Evolutionary conservation across 2,888 invertebrate species (phyloP), one percentile per base, ranked within the genome.

Genomic region (Nipponacmea schrenckii): DNA sequence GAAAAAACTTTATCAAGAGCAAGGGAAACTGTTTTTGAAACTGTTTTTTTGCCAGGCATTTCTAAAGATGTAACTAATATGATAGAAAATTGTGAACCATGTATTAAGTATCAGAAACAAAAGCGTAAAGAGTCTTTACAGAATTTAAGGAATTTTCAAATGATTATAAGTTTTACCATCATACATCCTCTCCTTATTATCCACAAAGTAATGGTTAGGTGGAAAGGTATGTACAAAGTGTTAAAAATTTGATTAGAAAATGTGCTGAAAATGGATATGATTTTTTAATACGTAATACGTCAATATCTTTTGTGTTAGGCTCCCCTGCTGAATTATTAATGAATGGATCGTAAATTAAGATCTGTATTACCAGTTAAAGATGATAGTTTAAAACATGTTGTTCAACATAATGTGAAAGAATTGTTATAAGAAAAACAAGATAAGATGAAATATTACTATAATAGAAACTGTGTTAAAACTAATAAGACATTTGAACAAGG

Each of bases 41-140:
- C n/a, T 48, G 14, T 17, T 14, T 48, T 48, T n/a, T 48, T n/a
- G n/a, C n/a, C 50, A 17, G 15, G 50, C 4, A 50, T 50, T 50
- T 50, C 50, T 50, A 50, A 50, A 50, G 50, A 50, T 50, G 50
- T 50, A 20, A 50, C 50, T 50, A 20, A 50, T 14, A 50, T 50
- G 50, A 50, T 50, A 20, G 50, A 50, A 50, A 50, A 50, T 20
- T 50, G 50, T 50, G n/a, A 8, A 20, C n/a, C 20, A 17, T 50
- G 50, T 50, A 50, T 50, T 50, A 50, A 50, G 20, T 48, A 50
- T 50, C 50, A 50, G 50, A 50, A 50, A 20, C n/a, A 50, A 50
- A 50, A 20, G 50, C 50, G 50, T 50, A 50, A 50, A 50, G 50
- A 50, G 17, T 20, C 17, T 8, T 50, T n/a, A 50, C n/a, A 17